A percentile compares a stretch with the other conserved stretches of the same genome.
phyloP scores from a whole-genome alignment of 2,113 vertebrate species.

The Motacilla alba region DNA sequence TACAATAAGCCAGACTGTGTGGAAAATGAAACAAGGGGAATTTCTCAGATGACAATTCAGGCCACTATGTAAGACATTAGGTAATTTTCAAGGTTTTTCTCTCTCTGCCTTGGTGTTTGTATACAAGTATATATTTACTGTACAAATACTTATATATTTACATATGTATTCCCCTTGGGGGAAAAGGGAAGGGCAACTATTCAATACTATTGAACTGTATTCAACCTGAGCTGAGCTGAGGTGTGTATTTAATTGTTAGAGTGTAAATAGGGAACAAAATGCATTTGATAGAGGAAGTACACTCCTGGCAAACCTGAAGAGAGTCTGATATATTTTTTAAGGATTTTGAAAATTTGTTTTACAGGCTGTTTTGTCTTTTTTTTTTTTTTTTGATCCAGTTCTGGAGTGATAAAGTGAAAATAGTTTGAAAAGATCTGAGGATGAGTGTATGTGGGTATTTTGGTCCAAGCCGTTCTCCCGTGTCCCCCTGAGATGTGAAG shows the following conservation, averaged over 20 bases:
- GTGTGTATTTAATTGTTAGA: not conserved
- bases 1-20: not conserved
- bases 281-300: not conserved
- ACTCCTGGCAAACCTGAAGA: not conserved
- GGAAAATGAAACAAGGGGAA: not conserved
- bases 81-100: not conserved
- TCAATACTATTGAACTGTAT: not conserved
- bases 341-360: not conserved
- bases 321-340: not conserved
- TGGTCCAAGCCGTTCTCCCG: not conserved
- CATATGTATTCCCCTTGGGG: not conserved
- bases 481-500: not conserved
- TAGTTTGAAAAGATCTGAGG: not conserved
- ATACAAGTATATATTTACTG: not conserved
- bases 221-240: not conserved
- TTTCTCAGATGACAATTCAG: not conserved
- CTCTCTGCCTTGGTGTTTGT: not conserved
- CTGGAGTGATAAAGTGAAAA: not conserved
- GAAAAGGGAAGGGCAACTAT: not conserved
- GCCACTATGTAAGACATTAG: not conserved
- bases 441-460: not conserved
- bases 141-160: not conserved
- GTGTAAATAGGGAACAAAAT: not conserved
- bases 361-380: not conserved
- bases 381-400: not conserved